Evolutionary conservation across 2,113 vertebrate species (phyloP).

Genomic region (Rattus norvegicus): GRCr8 NC_086023.1:66588501-66589000

Average conservation of each 20-base stretch:
- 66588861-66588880: too few relatives aligned
- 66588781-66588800: not conserved
- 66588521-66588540: not conserved
- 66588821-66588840: not conserved
- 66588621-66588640: not conserved
- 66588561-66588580: not conserved
- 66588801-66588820: not conserved
- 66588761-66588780: not conserved
- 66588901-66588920: not conserved
- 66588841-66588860: not conserved
- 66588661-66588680: not conserved
- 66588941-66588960: not conserved
- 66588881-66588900: not conserved
- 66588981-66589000: not conserved
- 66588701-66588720: not conserved
- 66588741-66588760: too few relatives aligned
- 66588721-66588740: not conserved
- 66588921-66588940: not conserved
- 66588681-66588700: not conserved
- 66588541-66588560: not conserved
- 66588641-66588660: not conserved
- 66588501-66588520: not conserved
- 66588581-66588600: not conserved
- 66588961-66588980: not conserved
- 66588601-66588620: not conserved